A percentile compares a stretch with the other conserved stretches of the same genome.
Conservation (phyloP, 2,113 vertebrate genomes). For the Xiphophorus couchianus region DNA sequence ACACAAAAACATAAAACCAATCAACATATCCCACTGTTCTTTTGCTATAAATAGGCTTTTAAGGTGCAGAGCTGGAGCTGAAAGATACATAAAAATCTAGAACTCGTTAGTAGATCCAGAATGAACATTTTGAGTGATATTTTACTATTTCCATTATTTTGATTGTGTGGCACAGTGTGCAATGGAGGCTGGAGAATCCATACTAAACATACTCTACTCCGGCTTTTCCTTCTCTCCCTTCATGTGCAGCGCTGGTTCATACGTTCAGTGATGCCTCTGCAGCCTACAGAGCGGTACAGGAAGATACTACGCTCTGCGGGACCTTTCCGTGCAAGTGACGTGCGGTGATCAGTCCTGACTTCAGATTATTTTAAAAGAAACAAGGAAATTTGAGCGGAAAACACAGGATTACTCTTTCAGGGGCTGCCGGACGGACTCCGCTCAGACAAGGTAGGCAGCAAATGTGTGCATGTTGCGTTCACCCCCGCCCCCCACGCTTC, state of each 20-base stretch:
- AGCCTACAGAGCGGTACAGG: slow-evolving; percentile 59
- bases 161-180: not conserved
- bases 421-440: slow-evolving; percentile 27
- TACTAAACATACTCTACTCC: slow-evolving; percentile 42
- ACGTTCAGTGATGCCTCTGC: slow-evolving; percentile 66
- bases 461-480: slow-evolving; percentile 63
- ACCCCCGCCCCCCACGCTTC: slow-evolving; percentile 24
- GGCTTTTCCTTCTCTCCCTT: slow-evolving; percentile 37
- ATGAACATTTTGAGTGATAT: no score
- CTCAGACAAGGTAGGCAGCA: slow-evolving; percentile 58
- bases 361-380: slow-evolving; percentile 15
- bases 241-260: slow-evolving; percentile 64
- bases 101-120: no score
- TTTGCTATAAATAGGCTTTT: no score
- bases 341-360: slow-evolving; percentile 35
- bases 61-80: no score
- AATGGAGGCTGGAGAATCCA: slow-evolving; percentile 27
- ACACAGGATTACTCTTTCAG: slow-evolving; percentile 54
- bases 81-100: no score
- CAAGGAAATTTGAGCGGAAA: slow-evolving; percentile 7
- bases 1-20: no score
- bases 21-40: no score
- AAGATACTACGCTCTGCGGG: slow-evolving; percentile 60
- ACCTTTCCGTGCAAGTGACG: slow-evolving; percentile 51
- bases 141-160: no score